Evolutionary conservation across 2,113 vertebrate genomes (phyloP), one percentile per base, ranked within the genome.

Genomic region (Pagrus major): DNA sequence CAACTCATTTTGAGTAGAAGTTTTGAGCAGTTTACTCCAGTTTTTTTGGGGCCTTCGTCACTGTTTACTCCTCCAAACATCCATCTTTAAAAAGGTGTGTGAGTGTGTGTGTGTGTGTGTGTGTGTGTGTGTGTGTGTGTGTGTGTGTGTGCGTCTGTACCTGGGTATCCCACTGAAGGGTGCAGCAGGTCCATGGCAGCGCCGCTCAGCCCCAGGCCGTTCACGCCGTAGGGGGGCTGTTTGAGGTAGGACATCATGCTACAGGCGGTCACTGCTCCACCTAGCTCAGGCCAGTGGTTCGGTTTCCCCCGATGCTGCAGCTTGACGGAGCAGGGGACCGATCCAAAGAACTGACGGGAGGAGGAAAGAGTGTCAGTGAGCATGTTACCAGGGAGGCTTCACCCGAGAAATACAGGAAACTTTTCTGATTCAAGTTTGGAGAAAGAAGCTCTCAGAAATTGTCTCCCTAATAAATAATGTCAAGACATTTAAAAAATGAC

Each of bases 181-280:
- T 99, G 98, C 81, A 99, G 96, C 71, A 99, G 94, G 88, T 98
- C 98, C 97, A 99, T 98, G 82, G 97, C 93, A 0, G 98, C 96
- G 33, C 97, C 97, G n/a, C 96, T 96, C 51, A 99, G 97, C 95
- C 98, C 96, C 95, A 99, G 95, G 90, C 98, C 97, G 42, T 97
- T 99, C 96, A 99, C 98, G 94, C 96, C 96, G 35, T 99, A 99
- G 85, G 98, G 98, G 91, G 98, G 96, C 96, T 99, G 98, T 97
- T 99, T 99, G 94, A 99, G 97, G 96, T 98, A 99, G 96, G 98
- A 99, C 98, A 99, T 99, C 98, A 99, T 99, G 96, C 97, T 99
- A 97, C 96, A 97, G 96, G 96, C 96, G 86, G 91, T 95, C 95
- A 91, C 92, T 84, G 94, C 86, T 94, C 93, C 93, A 92, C 94